Conservation (phyloP, 2,888 invertebrate species). For the Chironomus riparius region DNA sequence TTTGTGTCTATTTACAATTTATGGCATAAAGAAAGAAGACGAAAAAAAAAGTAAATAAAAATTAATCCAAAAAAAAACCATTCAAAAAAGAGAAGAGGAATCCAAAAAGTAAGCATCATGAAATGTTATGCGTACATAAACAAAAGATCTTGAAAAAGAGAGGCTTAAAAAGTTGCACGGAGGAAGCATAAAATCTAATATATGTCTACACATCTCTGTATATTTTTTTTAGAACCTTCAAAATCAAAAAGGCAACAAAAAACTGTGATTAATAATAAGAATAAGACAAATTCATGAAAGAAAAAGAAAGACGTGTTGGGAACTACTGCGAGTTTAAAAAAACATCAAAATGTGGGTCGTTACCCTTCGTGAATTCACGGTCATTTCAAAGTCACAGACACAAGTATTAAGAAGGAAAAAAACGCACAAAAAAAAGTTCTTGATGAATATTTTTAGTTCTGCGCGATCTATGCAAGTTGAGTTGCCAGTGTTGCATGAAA, state of each 20-base stretch:
- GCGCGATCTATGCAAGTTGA: constrained; percentile 6
- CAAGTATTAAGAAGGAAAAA: background rate
- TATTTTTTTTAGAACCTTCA: background rate
- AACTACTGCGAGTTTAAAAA: constrained; percentile 12
- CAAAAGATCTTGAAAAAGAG: background rate
- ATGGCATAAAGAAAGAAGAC: background rate
- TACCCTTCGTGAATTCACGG: constrained; percentile 34
- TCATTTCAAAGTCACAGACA: constrained; percentile 33
- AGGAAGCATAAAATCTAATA: background rate
- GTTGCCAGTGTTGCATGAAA: background rate
- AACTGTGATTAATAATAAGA: constrained; percentile 7
- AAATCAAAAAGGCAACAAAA: background rate
- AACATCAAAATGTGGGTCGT: constrained; percentile 32
- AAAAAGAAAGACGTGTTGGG: constrained; percentile 10
- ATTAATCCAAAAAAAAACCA: background rate
- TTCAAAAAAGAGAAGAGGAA: background rate
- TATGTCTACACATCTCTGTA: background rate
- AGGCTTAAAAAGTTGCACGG: background rate
- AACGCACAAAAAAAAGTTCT: constrained; percentile 21
- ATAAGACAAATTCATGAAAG: background rate
- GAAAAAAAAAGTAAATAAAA: background rate
- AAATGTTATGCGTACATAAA: background rate
- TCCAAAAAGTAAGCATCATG: background rate
- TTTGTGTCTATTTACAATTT: background rate
- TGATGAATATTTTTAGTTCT: constrained; percentile 17